phyloP scores from a whole-genome alignment of 1,140 invertebrate species.

The Drosophila fuyamai region DNA sequence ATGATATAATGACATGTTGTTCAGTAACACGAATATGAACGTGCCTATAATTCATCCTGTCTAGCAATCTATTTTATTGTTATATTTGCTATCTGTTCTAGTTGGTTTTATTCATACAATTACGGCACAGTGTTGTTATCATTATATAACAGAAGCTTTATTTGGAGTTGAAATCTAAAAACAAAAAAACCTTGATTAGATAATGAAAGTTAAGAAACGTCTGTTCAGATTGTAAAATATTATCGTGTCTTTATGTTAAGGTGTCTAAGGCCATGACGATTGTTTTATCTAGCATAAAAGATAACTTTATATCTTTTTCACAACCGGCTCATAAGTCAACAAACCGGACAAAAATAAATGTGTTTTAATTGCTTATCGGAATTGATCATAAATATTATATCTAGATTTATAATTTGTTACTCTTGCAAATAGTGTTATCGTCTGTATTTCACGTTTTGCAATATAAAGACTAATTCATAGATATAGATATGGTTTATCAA shows the following conservation, averaged over 20 bases:
- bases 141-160: neutral
- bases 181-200: neutral
- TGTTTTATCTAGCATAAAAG: neutral
- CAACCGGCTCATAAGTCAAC: too few species aligned
- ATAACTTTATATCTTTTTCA: neutral
- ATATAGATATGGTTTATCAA: too few species aligned
- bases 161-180: too few species aligned
- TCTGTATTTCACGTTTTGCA: too few species aligned
- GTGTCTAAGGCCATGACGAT: neutral
- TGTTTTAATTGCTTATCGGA: too few species aligned
- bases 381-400: too few species aligned
- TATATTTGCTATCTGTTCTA: constrained; percentile 3
- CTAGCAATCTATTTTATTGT: constrained; percentile 9
- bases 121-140: constrained; percentile 22
- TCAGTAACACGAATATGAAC: constrained; percentile 35
- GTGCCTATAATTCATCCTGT: constrained; percentile 28
- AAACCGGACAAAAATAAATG: too few species aligned
- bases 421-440: too few species aligned
- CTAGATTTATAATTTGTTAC: too few species aligned
- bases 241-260: too few species aligned
- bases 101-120: constrained; percentile 16
- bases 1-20: constrained; percentile 29
- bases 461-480: too few species aligned
- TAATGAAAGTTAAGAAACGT: neutral
- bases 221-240: neutral